These are phyloP conservation scores for Otolemur crassicaudatus DNA, from an alignment of 2,797 vertebrate species.

Conservation along the genomic window DNA sequence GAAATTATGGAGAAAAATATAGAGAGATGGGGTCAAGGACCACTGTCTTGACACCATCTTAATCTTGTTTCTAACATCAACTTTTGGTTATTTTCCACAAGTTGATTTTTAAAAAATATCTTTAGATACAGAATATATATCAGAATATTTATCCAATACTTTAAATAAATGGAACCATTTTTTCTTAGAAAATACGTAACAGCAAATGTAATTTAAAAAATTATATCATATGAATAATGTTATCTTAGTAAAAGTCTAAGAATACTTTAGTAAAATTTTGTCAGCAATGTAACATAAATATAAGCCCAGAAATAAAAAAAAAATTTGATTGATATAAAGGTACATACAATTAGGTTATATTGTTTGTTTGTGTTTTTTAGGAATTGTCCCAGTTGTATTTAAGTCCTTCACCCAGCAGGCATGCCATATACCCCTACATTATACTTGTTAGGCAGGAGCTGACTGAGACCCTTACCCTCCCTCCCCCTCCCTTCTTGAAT, in stretches of 20 bases:
- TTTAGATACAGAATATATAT: background rate
- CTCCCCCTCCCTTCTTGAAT: too few species aligned
- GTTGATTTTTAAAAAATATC: background rate
- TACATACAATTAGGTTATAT: too few species aligned
- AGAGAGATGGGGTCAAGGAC: background rate
- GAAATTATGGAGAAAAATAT: background rate
- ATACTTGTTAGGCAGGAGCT: too few species aligned
- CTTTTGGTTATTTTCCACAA: background rate
- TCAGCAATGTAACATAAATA: background rate
- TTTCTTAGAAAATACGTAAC: background rate
- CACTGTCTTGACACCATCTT: background rate
- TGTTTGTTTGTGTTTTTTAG: too few species aligned
- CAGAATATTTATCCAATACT: background rate
- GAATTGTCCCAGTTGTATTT: too few species aligned
- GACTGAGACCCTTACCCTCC: too few species aligned
- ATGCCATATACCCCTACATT: too few species aligned
- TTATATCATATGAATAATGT: background rate
- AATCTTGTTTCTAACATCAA: background rate
- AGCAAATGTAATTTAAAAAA: background rate
- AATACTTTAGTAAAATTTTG: background rate
- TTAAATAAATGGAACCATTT: background rate
- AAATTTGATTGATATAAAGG: too few species aligned
- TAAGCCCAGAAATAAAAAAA: too few species aligned
- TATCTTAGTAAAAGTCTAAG: background rate
- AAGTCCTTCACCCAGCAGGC: too few species aligned